Evolutionary conservation across 2,888 invertebrate species (phyloP), one percentile per base, ranked within the genome.

Genomic region (Petrophora chlorosata): DNA sequence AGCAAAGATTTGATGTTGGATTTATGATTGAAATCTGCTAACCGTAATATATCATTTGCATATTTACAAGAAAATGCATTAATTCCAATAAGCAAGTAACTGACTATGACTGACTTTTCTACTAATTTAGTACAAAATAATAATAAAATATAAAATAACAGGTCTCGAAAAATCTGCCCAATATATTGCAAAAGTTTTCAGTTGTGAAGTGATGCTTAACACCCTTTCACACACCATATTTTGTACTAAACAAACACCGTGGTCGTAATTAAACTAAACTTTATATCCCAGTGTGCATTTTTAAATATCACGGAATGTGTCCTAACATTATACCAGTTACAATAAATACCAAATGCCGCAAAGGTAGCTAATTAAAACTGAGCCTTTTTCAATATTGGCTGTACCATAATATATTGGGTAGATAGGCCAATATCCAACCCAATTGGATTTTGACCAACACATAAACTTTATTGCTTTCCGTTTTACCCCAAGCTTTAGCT

Each of bases 1-100:
- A 50, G 58, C 66, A 57, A 61, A 56, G 63, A 57, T 64, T 65
- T 58, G 35, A 57, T 38, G 56, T 46, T 48, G 35, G 54, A 64
- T 63, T 53, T 60, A 47, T 56, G 42, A 44, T 53, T 38, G 19
- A 36, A 36, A n/a, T 19, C 14, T 29, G 5, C 4, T 19, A 2
- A 19, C 5, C 19, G 4, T 19, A 1, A 2, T 7, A 19, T 4
- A 19, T 5, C 2, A 2, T 4, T 19, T 19, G 1, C 1, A 1
- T 5, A 19, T 1, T 19, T 1, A 19, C 7, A n/a, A n/a, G n/a
- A n/a, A n/a, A n/a, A n/a, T n/a, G n/a, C n/a, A n/a, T n/a, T n/a
- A n/a, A n/a, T n/a, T n/a, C n/a, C n/a, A n/a, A n/a, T n/a, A n/a
- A n/a, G n/a, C n/a, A n/a, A n/a, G n/a, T n/a, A n/a, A n/a, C n/a